phyloP scores from a whole-genome alignment of 2,797 vertebrate genomes.

The Onychomys leucogaster region DNA sequence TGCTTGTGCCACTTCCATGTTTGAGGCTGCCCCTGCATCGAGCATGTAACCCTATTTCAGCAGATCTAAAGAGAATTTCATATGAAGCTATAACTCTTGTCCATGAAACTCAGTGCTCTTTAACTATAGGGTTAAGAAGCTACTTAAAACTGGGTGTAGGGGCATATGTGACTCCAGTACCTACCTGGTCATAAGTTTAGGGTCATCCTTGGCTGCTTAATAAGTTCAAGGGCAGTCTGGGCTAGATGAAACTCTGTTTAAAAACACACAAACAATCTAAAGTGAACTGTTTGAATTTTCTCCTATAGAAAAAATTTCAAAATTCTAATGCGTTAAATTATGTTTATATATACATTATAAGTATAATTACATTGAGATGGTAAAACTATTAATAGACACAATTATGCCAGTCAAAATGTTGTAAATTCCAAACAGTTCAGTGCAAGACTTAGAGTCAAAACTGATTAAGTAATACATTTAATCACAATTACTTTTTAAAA shows the following conservation, averaged over 20 bases:
- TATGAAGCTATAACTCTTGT: background rate
- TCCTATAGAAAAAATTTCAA: slow-evolving; percentile 18
- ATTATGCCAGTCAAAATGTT: slow-evolving; percentile 4
- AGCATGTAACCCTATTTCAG: background rate
- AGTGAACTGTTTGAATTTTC: slow-evolving; percentile 25
- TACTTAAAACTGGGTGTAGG: background rate
- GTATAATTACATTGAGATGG: background rate
- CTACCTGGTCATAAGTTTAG: background rate
- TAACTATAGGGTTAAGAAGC: background rate
- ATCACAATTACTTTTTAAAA: slow-evolving; percentile 17
- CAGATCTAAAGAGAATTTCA: background rate
- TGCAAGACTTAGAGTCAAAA: slow-evolving; percentile 33
- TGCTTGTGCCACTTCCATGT: background rate
- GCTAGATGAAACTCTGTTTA: background rate
- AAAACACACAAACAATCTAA: background rate
- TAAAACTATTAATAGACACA: slow-evolving; percentile 32
- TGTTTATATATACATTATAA: background rate
- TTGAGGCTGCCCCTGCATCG: background rate
- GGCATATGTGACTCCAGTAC: background rate
- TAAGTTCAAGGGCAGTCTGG: background rate
- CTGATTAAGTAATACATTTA: slow-evolving; percentile 20
- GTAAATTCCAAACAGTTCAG: background rate
- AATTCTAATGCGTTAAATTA: slow-evolving; percentile 3
- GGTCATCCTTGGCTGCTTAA: background rate
- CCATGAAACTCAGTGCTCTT: slow-evolving; percentile 1